These are phyloP conservation scores for Salvelinus fontinalis DNA, from an alignment of 2,113 vertebrate species.

Conservation along the genomic window DNA sequence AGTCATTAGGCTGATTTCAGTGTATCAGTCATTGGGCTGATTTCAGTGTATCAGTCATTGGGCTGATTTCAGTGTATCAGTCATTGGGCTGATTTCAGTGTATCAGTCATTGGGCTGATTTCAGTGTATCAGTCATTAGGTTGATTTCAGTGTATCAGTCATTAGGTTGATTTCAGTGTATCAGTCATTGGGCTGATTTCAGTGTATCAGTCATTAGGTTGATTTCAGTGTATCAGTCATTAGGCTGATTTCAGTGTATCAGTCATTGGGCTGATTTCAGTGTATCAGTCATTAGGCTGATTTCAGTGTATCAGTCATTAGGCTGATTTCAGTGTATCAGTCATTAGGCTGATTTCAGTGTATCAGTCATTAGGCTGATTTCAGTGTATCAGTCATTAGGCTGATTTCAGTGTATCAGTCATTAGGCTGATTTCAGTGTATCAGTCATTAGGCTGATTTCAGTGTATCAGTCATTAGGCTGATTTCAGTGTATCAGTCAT, in stretches of 20 bases:
- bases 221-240: neutral
- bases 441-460: neutral
- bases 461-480: neutral
- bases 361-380: neutral
- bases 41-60: too few relatives aligned
- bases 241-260: neutral
- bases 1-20: too few relatives aligned
- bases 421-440: neutral
- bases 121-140: too few relatives aligned
- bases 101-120: too few relatives aligned
- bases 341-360: neutral
- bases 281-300: neutral
- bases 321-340: neutral
- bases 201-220: neutral
- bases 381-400: neutral
- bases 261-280: too few relatives aligned
- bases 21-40: too few relatives aligned
- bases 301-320: neutral
- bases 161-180: too few relatives aligned
- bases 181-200: too few relatives aligned
- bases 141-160: too few relatives aligned
- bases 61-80: too few relatives aligned
- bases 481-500: too few relatives aligned
- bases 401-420: neutral
- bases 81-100: too few relatives aligned